Percentiles rank a stretch among this genome's conserved stretches.
phyloP scores from a whole-genome alignment of 2,113 vertebrate genomes.

The Salvelinus alpinus region DNA sequence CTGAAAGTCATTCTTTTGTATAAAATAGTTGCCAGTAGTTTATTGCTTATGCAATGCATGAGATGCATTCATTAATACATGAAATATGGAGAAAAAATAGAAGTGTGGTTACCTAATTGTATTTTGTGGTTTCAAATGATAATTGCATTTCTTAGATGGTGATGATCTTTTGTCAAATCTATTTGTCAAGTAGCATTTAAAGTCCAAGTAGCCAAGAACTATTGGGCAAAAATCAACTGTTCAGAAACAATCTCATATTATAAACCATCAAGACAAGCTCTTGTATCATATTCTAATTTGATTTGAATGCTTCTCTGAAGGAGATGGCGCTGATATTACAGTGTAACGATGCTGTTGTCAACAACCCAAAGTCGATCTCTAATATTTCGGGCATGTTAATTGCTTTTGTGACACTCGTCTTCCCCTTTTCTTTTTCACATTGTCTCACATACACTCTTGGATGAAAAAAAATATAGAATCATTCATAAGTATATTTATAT shows the following conservation, averaged over 20 bases:
- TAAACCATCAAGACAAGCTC: constrained; percentile 68
- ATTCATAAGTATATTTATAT: constrained; percentile 16
- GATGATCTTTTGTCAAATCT: constrained; percentile 73
- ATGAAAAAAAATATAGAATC: constrained; percentile 6
- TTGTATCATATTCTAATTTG: constrained; percentile 75
- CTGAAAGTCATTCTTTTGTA: constrained; percentile 68
- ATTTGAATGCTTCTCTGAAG: constrained; percentile 79
- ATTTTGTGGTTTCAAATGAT: constrained; percentile 63
- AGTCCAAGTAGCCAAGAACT: constrained; percentile 65
- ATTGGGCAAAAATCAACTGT: constrained; percentile 66
- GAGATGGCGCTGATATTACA: constrained; percentile 73
- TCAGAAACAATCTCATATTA: constrained; percentile 59
- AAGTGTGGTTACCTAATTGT: constrained; percentile 50
- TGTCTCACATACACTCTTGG: constrained; percentile 49
- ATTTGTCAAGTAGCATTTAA: constrained; percentile 76
- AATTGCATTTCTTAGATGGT: constrained; percentile 70
- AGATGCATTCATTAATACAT: constrained; percentile 54
- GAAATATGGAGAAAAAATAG: constrained; percentile 30
- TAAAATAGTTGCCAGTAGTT: constrained; percentile 60
- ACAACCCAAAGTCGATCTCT: constrained; percentile 71
- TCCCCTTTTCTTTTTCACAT: constrained; percentile 38
- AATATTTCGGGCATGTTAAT: constrained; percentile 71
- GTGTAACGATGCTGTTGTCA: constrained; percentile 79
- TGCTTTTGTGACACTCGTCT: constrained; percentile 68
- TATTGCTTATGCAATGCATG: constrained; percentile 64